Base-by-base conservation (phyloP, 2,113 vertebrate genomes). In the Ursus arctos region DNA sequence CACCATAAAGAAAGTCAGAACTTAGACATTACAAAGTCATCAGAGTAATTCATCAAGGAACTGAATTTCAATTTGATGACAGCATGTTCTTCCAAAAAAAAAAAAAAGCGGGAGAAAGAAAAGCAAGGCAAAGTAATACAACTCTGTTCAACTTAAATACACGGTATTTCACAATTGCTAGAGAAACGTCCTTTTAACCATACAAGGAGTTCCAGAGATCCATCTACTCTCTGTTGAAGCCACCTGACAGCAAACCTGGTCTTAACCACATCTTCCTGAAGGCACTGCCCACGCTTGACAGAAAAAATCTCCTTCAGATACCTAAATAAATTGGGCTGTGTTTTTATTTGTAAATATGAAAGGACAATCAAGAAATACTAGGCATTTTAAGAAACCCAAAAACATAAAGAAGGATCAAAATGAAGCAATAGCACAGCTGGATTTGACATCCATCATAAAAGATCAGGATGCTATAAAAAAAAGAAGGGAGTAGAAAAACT, bases 331-430 rank as follows among this genome's bases (percentile, higher is more conserved):
- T 28, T 16, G 12, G 21, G 31, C 28, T 14, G 28, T 80, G 19
- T 22, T 87, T 92, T 87, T 55, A 28, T 88, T 96, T 92, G 7
- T 61, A 71, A 92, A 33, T 31, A 76, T 47, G 36, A 80, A 90
- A 1, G 67, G 33, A 53, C 13, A 79, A 87, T 4, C 13, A 79
- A 86, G 26, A 65, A 69, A 43, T 31, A 92, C 6, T 4, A 1
- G 21, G 47, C n/a, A 67, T 15, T 82, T 83, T 69, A 72, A 76
- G 40, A 43, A 83, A 53, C 26, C 16, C n/a, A 18, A 15, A 91
- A 69, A 76, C 9, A n/a, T 22, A 83, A 82, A 57, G 21, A 6
- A 67, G 19, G 83, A 59, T 92, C 2, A 59, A 83, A 19, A 83
- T 51, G 51, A 84, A 77, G 7, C 26, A 79, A 53, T 40, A 84